Evolutionary conservation across 2,797 vertebrate species (phyloP).

Genomic region (Tangara arthus): DNA sequence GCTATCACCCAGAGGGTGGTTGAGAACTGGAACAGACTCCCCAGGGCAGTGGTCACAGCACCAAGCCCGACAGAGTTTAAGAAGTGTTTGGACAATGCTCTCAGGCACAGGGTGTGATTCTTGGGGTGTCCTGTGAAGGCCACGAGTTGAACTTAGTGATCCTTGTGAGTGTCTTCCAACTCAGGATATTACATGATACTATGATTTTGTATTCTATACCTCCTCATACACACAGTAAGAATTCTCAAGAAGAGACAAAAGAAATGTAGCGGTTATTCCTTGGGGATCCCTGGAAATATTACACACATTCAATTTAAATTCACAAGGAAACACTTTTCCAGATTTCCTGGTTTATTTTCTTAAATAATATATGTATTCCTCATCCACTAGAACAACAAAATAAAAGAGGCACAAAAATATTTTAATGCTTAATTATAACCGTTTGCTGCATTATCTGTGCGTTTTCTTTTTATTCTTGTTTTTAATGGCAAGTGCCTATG

Average conservation of each 20-base stretch:
- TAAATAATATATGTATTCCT: background rate
- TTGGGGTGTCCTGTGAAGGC: background rate
- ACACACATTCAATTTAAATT: background rate
- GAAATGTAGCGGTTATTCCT: background rate
- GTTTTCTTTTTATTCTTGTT: background rate
- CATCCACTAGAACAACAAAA: background rate
- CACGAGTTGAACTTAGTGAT: background rate
- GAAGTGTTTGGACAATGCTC: background rate
- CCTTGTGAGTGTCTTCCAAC: background rate
- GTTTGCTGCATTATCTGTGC: background rate
- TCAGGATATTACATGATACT: background rate
- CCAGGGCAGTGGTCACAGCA: background rate
- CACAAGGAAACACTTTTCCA: background rate
- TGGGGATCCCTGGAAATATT: background rate
- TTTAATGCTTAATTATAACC: background rate
- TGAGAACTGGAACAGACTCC: background rate
- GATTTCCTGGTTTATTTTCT: background rate
- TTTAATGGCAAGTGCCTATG: background rate
- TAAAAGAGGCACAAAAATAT: background rate
- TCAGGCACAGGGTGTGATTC: background rate
- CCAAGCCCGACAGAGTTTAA: background rate
- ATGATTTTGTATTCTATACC: background rate
- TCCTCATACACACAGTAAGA: background rate
- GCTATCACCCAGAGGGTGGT: background rate
- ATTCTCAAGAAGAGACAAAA: background rate